Percentiles rank a stretch among this genome's conserved stretches.
Evolutionary conservation across 2,888 invertebrate genomes (phyloP).

Genomic region (Aethes cnicana): DNA sequence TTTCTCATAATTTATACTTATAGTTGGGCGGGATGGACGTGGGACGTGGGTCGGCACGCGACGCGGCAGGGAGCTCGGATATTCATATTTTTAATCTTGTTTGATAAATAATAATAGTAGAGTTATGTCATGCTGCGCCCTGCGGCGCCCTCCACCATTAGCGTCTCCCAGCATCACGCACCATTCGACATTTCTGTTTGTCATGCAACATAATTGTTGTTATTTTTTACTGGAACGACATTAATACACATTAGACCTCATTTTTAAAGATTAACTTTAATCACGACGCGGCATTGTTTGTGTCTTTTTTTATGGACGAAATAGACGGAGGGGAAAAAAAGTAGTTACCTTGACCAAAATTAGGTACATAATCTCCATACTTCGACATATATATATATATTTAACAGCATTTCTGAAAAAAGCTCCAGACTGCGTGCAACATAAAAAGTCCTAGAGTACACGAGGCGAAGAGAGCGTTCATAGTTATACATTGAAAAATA

Average conservation of each 20-base stretch:
- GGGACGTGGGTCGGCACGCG: conserved; percentile 69
- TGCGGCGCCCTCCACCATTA: conserved; percentile 60
- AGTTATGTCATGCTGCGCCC: conserved; percentile 67
- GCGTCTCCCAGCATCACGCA: conserved; percentile 53
- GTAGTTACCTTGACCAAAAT: no score
- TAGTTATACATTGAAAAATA: no score
- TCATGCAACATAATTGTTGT: conserved; percentile 68
- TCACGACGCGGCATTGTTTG: not conserved
- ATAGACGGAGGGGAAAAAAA: no score
- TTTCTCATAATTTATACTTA: conserved; percentile 50
- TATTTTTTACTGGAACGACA: conserved; percentile 46
- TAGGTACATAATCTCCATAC: no score
- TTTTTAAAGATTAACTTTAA: conserved; percentile 27
- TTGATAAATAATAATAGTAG: conserved; percentile 73
- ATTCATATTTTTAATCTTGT: conserved; percentile 57
- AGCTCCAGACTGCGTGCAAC: no score
- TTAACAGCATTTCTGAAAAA: no score
- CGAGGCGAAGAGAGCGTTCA: no score
- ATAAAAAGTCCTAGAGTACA: no score
- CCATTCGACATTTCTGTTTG: conserved; percentile 72
- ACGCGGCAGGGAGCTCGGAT: conserved; percentile 67
- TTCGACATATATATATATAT: no score
- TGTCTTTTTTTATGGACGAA: not conserved
- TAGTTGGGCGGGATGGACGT: conserved; percentile 48
- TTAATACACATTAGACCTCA: conserved; percentile 35